These are phyloP conservation scores for Polymixis lichenea DNA, from an alignment of 2,888 invertebrate genomes.

Conservation along the genomic window DNA sequence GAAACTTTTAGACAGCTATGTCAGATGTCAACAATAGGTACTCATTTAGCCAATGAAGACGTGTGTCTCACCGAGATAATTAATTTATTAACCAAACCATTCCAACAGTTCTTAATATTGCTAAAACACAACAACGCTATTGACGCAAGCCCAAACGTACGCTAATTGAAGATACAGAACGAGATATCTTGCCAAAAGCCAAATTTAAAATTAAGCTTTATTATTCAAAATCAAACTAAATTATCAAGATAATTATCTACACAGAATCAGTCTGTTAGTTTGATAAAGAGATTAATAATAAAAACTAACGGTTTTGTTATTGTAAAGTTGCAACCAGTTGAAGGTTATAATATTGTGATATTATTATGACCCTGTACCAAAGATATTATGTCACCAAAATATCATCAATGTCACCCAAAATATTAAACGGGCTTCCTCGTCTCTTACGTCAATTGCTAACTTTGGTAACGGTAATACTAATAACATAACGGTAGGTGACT, in stretches of 20 bases:
- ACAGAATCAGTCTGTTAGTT: background rate
- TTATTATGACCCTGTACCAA: conserved; percentile 15
- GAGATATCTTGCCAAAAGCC: too few species aligned
- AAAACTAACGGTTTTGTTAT: background rate
- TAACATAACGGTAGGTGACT: background rate
- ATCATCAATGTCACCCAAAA: conserved; percentile 15
- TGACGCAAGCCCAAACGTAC: background rate
- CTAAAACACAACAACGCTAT: background rate
- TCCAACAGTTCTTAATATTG: background rate
- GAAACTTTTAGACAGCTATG: background rate
- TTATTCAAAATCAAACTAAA: background rate
- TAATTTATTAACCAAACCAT: conserved; percentile 6
- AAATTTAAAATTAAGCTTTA: too few species aligned
- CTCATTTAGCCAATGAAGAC: background rate
- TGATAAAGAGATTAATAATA: background rate
- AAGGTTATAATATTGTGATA: conserved; percentile 9
- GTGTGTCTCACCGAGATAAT: background rate
- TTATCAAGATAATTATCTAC: background rate
- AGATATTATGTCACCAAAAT: conserved; percentile 9
- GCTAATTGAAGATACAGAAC: too few species aligned
- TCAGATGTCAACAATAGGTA: conserved; percentile 3
- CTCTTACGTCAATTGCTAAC: conserved; percentile 5
- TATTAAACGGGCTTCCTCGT: conserved; percentile 14
- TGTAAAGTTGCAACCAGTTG: background rate
- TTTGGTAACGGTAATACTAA: background rate